Conservation (phyloP, 2,113 vertebrate species). For the Rhynchomys soricoides region DNA sequence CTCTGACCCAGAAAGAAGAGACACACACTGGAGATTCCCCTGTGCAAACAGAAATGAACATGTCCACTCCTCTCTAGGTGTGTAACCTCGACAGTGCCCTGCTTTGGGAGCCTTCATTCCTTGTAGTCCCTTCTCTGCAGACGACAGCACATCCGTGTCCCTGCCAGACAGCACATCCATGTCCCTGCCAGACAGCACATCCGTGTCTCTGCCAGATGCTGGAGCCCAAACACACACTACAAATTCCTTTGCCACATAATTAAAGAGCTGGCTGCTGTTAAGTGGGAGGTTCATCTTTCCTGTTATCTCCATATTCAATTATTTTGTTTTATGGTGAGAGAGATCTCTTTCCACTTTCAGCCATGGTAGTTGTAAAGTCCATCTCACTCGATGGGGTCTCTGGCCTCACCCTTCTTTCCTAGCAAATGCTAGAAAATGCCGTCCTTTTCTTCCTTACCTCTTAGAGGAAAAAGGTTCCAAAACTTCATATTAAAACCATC, state of each 20-base stretch:
- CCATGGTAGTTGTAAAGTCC: not conserved
- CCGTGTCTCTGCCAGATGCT: not conserved
- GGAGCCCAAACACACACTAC: not conserved
- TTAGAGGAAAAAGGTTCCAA: not conserved
- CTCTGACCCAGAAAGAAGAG: not conserved
- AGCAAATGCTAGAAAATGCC: not conserved
- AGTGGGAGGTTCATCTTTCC: not conserved
- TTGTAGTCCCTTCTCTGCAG: not conserved
- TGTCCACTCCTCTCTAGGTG: not conserved
- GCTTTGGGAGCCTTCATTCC: not conserved
- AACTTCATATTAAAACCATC: not conserved
- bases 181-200: too few species aligned
- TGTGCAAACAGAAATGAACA: not conserved
- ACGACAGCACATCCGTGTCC: not conserved
- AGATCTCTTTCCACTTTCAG: not conserved
- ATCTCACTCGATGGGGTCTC: not conserved
- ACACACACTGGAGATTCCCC: not conserved
- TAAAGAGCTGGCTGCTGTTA: not conserved
- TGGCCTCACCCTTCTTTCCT: not conserved
- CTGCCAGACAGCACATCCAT: not conserved
- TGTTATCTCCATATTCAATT: not conserved
- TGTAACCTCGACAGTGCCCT: not conserved
- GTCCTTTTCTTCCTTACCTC: not conserved
- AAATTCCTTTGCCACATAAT: not conserved
- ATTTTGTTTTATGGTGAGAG: not conserved